phyloP scores from a whole-genome alignment of 2,888 invertebrate species.

The Tipula confusa region DNA sequence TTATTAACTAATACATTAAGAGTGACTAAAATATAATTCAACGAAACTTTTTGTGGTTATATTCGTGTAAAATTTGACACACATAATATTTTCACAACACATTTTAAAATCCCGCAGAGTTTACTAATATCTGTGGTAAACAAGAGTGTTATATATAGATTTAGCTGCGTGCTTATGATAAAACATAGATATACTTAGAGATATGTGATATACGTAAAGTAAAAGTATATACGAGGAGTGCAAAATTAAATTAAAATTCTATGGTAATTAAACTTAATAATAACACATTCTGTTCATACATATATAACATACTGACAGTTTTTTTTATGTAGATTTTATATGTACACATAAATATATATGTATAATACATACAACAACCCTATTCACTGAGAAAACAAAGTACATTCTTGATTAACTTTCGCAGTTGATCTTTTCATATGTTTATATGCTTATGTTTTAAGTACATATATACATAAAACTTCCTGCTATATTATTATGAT shows the following conservation, averaged over 20 bases:
- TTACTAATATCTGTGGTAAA: background rate
- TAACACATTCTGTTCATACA: background rate
- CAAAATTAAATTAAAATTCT: background rate
- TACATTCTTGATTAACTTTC: background rate
- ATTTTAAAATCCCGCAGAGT: background rate
- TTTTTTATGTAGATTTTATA: background rate
- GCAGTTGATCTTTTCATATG: constrained; percentile 20
- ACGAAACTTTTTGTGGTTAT: no score
- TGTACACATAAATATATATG: background rate
- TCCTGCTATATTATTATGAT: background rate
- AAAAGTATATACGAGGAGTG: background rate
- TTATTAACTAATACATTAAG: no score
- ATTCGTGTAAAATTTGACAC: no score
- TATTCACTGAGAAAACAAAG: background rate
- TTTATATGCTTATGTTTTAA: background rate
- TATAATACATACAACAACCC: no score
- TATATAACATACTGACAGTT: background rate
- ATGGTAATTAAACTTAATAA: constrained; percentile 9
- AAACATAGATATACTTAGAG: no score
- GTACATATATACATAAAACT: background rate
- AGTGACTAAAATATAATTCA: no score
- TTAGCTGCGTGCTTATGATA: background rate
- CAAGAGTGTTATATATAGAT: background rate
- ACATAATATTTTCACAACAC: no score
- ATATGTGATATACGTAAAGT: no score